A percentile compares a stretch with the other conserved stretches of the same genome.
phyloP scores from a whole-genome alignment of 2,888 invertebrate species.

The Dimorphilus gyrociliatus region DNA sequence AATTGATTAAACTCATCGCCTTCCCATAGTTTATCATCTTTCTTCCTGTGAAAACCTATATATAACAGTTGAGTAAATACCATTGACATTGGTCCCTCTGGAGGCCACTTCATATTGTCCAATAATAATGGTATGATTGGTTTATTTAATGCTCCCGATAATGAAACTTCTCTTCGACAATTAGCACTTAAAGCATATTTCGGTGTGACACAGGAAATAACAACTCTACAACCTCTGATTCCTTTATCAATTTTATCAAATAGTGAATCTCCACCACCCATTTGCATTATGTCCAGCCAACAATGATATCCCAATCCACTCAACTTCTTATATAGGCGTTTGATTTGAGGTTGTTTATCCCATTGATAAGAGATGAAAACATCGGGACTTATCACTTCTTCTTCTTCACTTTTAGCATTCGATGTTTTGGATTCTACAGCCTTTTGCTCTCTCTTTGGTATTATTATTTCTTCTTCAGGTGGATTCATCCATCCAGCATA shows the following conservation, averaged over 20 bases:
- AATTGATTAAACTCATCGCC: too few relatives aligned
- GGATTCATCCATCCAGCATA: too few relatives aligned
- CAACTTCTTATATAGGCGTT: slow-evolving; percentile 19
- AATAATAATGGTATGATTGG: slow-evolving; percentile 28
- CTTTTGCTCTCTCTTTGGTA: too few relatives aligned
- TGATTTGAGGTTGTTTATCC: slow-evolving; percentile 27
- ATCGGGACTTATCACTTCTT: too few relatives aligned
- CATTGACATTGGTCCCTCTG: slow-evolving; percentile 31
- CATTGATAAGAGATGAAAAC: slow-evolving; percentile 34
- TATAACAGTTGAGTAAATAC: slow-evolving; percentile 24
- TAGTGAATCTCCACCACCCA: slow-evolving; percentile 34
- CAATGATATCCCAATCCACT: slow-evolving; percentile 19
- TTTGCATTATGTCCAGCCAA: slow-evolving; percentile 34
- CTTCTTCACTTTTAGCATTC: too few relatives aligned
- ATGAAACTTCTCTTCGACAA: slow-evolving; percentile 28
- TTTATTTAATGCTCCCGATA: slow-evolving; percentile 28
- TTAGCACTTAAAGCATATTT: slow-evolving; percentile 31
- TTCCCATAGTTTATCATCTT: too few relatives aligned
- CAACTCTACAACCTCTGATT: slow-evolving; percentile 20
- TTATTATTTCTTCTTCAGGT: too few relatives aligned
- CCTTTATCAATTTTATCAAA: slow-evolving; percentile 33
- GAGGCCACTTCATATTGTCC: slow-evolving; percentile 28
- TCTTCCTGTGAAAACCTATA: slow-evolving; percentile 20
- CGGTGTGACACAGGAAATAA: slow-evolving; percentile 26
- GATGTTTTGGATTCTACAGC: too few relatives aligned